A percentile compares a stretch with the other conserved stretches of the same genome.
These are phyloP conservation scores for Euzetes globulus DNA, from an alignment of 2,888 invertebrate species.

Conservation along the genomic window DNA sequence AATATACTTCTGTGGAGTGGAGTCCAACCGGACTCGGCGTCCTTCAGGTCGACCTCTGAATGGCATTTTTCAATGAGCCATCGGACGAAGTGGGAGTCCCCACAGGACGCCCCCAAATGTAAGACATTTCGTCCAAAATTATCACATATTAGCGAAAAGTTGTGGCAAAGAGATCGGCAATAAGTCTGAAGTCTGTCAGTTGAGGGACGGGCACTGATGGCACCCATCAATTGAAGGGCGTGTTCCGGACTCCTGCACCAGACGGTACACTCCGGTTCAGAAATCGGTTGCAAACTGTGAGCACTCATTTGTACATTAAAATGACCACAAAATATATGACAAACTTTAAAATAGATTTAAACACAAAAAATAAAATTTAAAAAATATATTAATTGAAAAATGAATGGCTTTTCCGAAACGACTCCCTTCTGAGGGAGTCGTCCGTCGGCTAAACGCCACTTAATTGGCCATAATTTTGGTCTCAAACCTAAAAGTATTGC, in stretches of 20 bases:
- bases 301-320: background rate
- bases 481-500: background rate
- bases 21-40: constrained; percentile 68
- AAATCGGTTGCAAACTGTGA: background rate
- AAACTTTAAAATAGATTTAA: background rate
- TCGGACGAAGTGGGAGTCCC: constrained; percentile 59
- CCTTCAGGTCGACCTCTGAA: constrained; percentile 59
- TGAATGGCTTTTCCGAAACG: background rate
- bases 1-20: constrained; percentile 71
- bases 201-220: constrained; percentile 45
- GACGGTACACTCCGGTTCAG: constrained; percentile 42
- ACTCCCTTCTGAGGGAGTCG: background rate
- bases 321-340: background rate
- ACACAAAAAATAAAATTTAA: background rate
- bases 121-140: constrained; percentile 63
- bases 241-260: constrained; percentile 48
- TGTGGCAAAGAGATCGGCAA: constrained; percentile 51
- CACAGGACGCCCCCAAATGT: constrained; percentile 69
- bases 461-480: background rate
- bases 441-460: constrained; percentile 6
- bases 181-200: constrained; percentile 37
- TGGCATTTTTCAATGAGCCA: constrained; percentile 62
- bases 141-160: constrained; percentile 57
- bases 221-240: constrained; percentile 45
- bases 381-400: background rate